Percentiles rank a stretch among this genome's conserved stretches.
phyloP scores from a whole-genome alignment of 2,888 invertebrate genomes.

The Mythimna lalbum region DNA sequence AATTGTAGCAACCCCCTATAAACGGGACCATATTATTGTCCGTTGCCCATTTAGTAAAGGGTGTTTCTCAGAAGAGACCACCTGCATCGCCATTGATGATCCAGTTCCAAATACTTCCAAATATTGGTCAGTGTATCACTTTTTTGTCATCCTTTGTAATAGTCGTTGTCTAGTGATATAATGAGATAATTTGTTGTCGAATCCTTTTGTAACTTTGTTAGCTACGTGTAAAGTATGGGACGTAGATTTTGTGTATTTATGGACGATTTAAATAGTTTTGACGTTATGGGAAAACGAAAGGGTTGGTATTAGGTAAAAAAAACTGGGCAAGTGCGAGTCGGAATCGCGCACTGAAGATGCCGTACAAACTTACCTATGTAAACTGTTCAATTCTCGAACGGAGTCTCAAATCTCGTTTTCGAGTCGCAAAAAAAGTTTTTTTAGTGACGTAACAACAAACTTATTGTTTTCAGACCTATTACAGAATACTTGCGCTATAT shows the following conservation, averaged over 20 bases:
- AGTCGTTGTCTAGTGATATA: constrained; percentile 74
- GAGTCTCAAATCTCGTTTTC: too few species aligned
- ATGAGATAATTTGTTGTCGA: constrained; percentile 83
- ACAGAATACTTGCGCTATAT: too few species aligned
- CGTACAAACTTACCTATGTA: too few species aligned
- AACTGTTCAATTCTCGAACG: too few species aligned
- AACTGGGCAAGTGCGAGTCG: too few species aligned
- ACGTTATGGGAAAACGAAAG: constrained; percentile 26
- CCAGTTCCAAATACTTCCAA: constrained; percentile 77
- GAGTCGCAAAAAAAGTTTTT: too few species aligned
- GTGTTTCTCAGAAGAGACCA: constrained; percentile 87
- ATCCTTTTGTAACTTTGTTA: constrained; percentile 70
- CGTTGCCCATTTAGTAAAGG: constrained; percentile 78
- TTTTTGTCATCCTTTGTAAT: constrained; percentile 69
- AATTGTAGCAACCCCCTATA: constrained; percentile 80
- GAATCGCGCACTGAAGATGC: too few species aligned
- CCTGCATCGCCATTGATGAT: constrained; percentile 85
- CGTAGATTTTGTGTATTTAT: constrained; percentile 59
- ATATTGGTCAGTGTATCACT: constrained; percentile 77
- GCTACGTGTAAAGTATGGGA: constrained; percentile 53
- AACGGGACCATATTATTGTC: constrained; percentile 74
- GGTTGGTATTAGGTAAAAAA: neutral
- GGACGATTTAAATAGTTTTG: constrained; percentile 15
- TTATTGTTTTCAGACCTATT: too few species aligned
- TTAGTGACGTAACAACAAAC: too few species aligned